Evolutionary conservation across 2,888 invertebrate species (phyloP).

Genomic region (Diploptera punctata): DNA sequence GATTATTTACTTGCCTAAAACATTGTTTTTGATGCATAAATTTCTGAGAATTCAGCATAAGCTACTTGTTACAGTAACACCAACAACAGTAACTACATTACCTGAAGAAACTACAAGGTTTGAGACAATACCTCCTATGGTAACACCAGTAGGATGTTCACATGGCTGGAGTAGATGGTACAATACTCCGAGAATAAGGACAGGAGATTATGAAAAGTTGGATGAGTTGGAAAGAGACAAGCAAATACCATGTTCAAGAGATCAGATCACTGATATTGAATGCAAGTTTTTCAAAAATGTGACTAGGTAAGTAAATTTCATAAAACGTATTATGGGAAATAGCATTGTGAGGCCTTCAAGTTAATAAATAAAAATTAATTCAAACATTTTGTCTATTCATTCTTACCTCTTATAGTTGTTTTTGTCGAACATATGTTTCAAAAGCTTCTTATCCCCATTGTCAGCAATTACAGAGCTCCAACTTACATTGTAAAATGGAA

Average conservation of each 20-base stretch:
- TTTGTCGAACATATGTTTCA: no score
- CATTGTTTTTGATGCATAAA: background rate
- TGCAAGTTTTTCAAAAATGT: slow-evolving; percentile 45
- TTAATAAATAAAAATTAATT: no score
- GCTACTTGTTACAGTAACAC: slow-evolving; percentile 7
- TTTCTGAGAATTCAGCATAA: slow-evolving; percentile 42
- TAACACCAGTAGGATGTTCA: slow-evolving; percentile 43
- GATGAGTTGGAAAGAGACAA: slow-evolving; percentile 44
- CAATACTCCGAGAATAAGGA: slow-evolving; percentile 46
- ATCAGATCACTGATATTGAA: slow-evolving; percentile 47
- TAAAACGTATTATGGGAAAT: no score
- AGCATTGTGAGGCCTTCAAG: no score
- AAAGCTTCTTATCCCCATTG: no score
- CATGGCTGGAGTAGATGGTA: slow-evolving; percentile 53
- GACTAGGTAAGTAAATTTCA: no score
- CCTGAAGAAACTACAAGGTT: background rate
- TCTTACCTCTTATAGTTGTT: no score
- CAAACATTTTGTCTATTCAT: no score
- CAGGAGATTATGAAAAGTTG: slow-evolving; percentile 48
- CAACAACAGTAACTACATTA: slow-evolving; percentile 35
- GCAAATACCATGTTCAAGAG: slow-evolving; percentile 45
- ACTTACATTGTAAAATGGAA: no score
- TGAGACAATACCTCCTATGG: no score
- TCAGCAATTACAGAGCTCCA: no score
- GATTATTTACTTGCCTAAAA: background rate